A percentile compares a stretch with the other conserved stretches of the same genome.
phyloP scores from a whole-genome alignment of 2,113 vertebrate species.

The Urocitellus parryii region DNA sequence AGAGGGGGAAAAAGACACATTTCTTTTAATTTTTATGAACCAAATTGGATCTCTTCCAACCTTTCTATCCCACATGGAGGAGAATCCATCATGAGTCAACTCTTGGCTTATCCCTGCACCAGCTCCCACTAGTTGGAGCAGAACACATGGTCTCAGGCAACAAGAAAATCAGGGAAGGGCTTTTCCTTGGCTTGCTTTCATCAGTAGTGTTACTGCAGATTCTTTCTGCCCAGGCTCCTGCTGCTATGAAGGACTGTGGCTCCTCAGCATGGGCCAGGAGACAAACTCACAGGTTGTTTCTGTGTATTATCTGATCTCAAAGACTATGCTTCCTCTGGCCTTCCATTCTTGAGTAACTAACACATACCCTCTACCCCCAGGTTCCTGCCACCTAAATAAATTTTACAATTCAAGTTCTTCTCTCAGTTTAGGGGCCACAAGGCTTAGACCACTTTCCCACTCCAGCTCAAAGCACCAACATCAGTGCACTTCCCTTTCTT shows the following conservation, averaged over 20 bases:
- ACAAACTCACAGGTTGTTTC: neutral
- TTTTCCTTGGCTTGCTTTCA: neutral
- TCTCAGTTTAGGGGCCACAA: neutral
- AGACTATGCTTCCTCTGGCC: neutral
- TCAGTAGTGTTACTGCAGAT: neutral
- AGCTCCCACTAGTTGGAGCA: neutral
- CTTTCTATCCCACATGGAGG: neutral
- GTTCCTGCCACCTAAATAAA: neutral
- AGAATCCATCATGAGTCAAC: neutral
- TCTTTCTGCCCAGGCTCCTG: neutral
- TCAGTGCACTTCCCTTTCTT: neutral
- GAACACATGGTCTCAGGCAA: neutral
- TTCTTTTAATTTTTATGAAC: conserved; percentile 13
- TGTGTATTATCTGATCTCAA: neutral
- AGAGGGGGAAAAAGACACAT: neutral
- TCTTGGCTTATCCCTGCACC: neutral
- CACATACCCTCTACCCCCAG: too few species aligned
- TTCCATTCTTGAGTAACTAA: neutral
- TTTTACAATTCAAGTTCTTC: neutral
- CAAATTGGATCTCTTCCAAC: neutral
- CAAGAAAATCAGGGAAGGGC: neutral
- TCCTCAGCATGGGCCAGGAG: neutral
- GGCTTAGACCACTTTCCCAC: neutral
- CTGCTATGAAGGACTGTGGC: neutral
- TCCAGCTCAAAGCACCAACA: neutral